Conservation (phyloP, 2,113 vertebrate genomes). For the Cephalopholis sonnerati region DNA sequence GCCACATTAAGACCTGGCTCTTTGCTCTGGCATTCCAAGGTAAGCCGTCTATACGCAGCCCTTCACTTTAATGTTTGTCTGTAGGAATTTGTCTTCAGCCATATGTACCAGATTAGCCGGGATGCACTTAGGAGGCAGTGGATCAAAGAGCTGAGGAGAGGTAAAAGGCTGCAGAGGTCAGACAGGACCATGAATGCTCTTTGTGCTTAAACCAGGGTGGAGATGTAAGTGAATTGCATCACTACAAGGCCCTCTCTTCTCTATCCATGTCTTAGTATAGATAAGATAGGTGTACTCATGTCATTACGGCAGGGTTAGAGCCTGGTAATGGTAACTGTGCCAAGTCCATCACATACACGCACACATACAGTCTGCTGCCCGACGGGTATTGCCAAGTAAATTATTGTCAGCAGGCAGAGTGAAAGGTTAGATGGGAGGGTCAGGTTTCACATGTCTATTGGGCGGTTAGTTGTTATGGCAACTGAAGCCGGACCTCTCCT, state of each 20-base stretch:
- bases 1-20: slow-evolving; percentile 21
- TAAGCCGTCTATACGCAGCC: neutral
- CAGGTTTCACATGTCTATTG: slow-evolving; percentile 55
- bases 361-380: slow-evolving; percentile 13
- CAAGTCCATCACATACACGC: neutral
- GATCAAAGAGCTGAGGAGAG: slow-evolving; percentile 23
- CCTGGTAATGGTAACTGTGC: slow-evolving; percentile 2
- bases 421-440: slow-evolving; percentile 67
- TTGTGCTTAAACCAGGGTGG: neutral
- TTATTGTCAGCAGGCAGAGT: slow-evolving; percentile 33
- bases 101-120: slow-evolving; percentile 21
- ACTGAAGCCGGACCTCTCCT: slow-evolving; percentile 36
- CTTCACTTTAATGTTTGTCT: slow-evolving; percentile 22
- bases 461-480: slow-evolving; percentile 52
- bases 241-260: neutral
- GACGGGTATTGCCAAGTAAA: slow-evolving; percentile 30
- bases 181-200: neutral
- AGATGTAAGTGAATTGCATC: neutral
- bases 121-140: slow-evolving; percentile 3
- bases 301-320: neutral
- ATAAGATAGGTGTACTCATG: neutral
- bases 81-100: slow-evolving; percentile 25
- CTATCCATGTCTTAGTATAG: neutral
- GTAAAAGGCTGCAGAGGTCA: neutral
- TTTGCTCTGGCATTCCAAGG: slow-evolving; percentile 46